These are phyloP conservation scores for Rallus limicola DNA, from an alignment of 2,113 vertebrate genomes.

Conservation along the genomic window DNA sequence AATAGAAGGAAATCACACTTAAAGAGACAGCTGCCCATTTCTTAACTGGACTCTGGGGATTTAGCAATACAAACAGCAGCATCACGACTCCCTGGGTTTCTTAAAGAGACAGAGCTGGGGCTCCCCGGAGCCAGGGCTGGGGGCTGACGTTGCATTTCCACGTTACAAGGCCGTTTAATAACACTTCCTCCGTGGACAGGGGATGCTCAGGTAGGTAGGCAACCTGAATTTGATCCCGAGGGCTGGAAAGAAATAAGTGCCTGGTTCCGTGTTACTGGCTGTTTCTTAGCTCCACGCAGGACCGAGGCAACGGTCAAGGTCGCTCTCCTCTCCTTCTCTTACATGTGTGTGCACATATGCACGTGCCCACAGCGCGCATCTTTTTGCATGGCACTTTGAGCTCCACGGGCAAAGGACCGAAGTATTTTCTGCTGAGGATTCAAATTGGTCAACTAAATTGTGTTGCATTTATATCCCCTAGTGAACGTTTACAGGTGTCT, in stretches of 20 bases:
- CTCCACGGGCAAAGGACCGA: neutral
- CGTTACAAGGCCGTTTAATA: neutral
- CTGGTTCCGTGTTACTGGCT: neutral
- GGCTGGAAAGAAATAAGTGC: neutral
- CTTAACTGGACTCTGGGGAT: conserved; percentile 73
- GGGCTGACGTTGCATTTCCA: neutral
- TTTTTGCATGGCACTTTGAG: accelerated
- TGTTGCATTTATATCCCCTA: neutral
- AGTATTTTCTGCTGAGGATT: neutral
- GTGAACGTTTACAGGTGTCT: neutral
- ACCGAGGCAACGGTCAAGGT: neutral
- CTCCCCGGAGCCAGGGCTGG: neutral
- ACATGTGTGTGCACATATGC: accelerated
- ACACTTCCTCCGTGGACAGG: neutral
- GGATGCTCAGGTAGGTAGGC: neutral
- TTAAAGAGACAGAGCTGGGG: conserved; percentile 71
- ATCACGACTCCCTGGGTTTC: conserved; percentile 54
- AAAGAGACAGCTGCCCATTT: conserved; percentile 87
- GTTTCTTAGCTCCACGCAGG: neutral
- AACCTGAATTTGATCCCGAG: neutral
- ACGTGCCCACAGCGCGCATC: neutral
- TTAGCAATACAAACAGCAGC: conserved; percentile 63
- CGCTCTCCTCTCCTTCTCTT: neutral
- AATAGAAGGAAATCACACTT: conserved; percentile 98
- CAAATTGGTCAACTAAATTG: accelerated